Base-by-base conservation (phyloP, 30 jellyfish, hydroid and myxozoan genomes). In the Haliclystus octoradiatus region DNA sequence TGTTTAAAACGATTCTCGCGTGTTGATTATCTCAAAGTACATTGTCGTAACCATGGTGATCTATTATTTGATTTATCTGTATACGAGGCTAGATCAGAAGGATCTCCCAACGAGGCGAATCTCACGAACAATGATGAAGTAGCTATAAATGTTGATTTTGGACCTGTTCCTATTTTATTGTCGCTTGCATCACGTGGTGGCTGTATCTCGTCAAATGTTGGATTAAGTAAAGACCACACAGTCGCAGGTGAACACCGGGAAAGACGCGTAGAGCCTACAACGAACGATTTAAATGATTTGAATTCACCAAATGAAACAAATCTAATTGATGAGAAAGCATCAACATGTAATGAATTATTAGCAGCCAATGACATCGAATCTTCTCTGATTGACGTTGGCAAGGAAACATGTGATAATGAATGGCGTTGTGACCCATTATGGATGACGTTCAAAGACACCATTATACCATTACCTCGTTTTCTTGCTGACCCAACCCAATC, bases 161-260 rank as follows among this genome's bases (percentile, higher is more conserved):
- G 77, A 69, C 83, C 92, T 15, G 70, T 79, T 26, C 92, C 92
- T 9, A 79, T 79, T 33, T 60, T 79, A 2, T 66, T 79, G 24
- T 79, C 92, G 30, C 70, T 79, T 82, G 92, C 92, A 1, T 78
- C 70, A 64, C 64, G 71, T 0, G 83, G 82, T 22, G 83, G 57
- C 19, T 40, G 14, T 5, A 40, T 40, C 57, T 5, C 57, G 19
- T 40, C 57, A 5, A 5, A 40, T 40, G 14, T 5, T 5, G 57
- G 19, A 40, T 5, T 40, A 19, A 40, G 19, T 19, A n/a, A n/a
- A n/a, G n/a, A n/a, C n/a, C n/a, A n/a, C n/a, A n/a, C n/a, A n/a
- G n/a, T n/a, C n/a, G n/a, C n/a, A n/a, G n/a, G n/a, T n/a, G n/a
- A n/a, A n/a, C n/a, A n/a, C n/a, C 9, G 57, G 19, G 57, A 40